Evolutionary conservation across 2,888 invertebrate species (phyloP).

Genomic region (Octodonta nipae): DNA sequence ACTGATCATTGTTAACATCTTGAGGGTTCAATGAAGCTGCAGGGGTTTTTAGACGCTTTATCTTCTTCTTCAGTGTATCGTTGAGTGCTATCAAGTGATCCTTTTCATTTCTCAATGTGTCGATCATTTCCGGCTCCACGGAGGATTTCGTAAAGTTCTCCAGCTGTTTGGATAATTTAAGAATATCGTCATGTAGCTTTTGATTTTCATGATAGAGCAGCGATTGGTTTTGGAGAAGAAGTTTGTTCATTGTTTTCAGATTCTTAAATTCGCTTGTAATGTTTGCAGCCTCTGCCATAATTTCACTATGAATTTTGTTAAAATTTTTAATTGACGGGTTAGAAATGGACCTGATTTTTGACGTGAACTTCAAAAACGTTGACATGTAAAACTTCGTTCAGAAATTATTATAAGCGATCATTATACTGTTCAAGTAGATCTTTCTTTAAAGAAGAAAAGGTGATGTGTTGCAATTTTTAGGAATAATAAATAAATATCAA

Average conservation of each 20-base stretch:
- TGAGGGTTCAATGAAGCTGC: conserved; percentile 7
- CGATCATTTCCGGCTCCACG: conserved; percentile 13
- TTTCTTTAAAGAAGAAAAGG: too few species aligned
- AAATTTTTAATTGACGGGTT: too few species aligned
- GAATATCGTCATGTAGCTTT: conserved; percentile 17
- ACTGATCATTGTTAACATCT: conserved; percentile 11
- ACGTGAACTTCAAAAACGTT: too few species aligned
- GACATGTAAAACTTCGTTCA: too few species aligned
- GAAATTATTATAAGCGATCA: too few species aligned
- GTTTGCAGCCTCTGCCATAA: not conserved
- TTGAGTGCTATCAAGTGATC: conserved; percentile 13
- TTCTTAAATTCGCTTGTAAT: too few species aligned
- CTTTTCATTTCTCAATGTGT: conserved; percentile 15
- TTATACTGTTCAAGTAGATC: too few species aligned
- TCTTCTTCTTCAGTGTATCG: conserved; percentile 15
- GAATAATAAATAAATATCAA: too few species aligned
- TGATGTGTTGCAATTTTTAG: too few species aligned
- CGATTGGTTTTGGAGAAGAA: conserved; percentile 17
- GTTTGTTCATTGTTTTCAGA: conserved; percentile 15
- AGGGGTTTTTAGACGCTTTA: conserved; percentile 10
- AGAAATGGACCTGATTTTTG: too few species aligned
- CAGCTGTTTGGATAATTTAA: conserved; percentile 15
- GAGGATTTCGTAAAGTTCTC: conserved; percentile 13
- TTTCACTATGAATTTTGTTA: conserved; percentile 1
- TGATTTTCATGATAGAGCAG: conserved; percentile 17